A percentile compares a stretch with the other conserved stretches of the same genome.
Evolutionary conservation across 2,797 vertebrate species (phyloP).

Genomic region (Phalloptychus januarius): DNA sequence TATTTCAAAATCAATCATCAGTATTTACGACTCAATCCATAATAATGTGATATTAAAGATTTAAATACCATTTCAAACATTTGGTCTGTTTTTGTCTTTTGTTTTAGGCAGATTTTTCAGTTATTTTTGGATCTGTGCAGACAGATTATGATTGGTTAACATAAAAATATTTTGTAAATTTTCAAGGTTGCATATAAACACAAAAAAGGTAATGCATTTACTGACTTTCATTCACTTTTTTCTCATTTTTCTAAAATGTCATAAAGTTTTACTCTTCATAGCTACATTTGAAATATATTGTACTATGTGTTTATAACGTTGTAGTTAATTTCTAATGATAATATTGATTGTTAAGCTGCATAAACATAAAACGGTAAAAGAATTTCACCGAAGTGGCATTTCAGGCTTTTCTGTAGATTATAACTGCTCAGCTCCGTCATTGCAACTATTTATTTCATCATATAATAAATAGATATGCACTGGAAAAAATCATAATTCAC

Average conservation of each 20-base stretch:
- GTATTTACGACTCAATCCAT: constrained; percentile 51
- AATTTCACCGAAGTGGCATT: neutral
- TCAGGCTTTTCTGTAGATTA: neutral
- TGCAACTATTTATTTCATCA: neutral
- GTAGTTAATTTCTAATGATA: neutral
- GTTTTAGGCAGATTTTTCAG: neutral
- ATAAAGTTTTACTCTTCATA: neutral
- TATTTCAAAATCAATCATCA: constrained; percentile 45
- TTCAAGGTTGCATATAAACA: neutral
- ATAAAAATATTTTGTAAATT: neutral
- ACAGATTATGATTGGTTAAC: neutral
- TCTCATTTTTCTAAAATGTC: neutral
- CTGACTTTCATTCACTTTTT: neutral
- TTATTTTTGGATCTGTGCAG: neutral
- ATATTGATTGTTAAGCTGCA: neutral
- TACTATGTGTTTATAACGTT: neutral
- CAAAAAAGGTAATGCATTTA: neutral
- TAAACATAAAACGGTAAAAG: neutral
- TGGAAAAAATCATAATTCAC: constrained; percentile 47
- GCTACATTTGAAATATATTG: neutral
- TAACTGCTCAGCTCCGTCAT: neutral
- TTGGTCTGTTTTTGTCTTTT: constrained; percentile 31
- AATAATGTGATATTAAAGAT: constrained; percentile 48
- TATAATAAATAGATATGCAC: constrained; percentile 36
- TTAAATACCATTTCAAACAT: constrained; percentile 19